phyloP scores from a whole-genome alignment of 2,797 vertebrate species.

The Coendou prehensilis region DNA sequence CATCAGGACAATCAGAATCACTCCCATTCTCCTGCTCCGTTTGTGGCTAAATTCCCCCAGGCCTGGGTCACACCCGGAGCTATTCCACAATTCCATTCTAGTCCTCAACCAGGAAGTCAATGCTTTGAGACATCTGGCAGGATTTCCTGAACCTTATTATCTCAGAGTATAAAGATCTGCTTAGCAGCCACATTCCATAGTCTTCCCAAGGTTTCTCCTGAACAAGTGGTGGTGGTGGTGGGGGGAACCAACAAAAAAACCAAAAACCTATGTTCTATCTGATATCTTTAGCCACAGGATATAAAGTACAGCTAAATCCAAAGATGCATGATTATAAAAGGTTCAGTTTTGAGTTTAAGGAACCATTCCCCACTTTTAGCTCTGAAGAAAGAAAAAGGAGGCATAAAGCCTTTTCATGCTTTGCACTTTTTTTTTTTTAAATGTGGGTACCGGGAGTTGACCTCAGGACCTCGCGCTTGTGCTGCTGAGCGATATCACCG shows the following conservation, averaged over 20 bases:
- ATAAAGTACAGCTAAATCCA: conserved; percentile 41
- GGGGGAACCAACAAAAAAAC: not conserved
- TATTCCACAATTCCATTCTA: conserved; percentile 43
- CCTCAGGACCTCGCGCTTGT: no score
- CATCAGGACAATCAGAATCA: conserved; percentile 46
- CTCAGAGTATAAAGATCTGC: conserved; percentile 80
- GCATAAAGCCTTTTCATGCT: not conserved
- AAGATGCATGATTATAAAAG: conserved; percentile 19
- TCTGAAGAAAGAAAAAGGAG: conserved; percentile 55
- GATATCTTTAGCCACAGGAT: conserved; percentile 68
- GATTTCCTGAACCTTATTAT: conserved; percentile 80
- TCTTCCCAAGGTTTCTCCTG: conserved; percentile 78
- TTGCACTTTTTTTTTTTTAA: not conserved
- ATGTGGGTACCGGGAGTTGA: no score
- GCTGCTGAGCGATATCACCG: no score
- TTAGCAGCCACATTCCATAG: conserved; percentile 81
- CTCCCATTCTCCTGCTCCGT: conserved; percentile 28
- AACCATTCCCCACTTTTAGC: not conserved
- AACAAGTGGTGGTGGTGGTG: conserved; percentile 50
- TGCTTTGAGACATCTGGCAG: conserved; percentile 79
- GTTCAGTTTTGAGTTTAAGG: conserved; percentile 60
- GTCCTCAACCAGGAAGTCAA: conserved; percentile 77
- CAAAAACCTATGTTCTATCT: conserved; percentile 46
- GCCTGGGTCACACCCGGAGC: not conserved
- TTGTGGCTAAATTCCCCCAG: conserved; percentile 62